Base-by-base conservation (phyloP, 37 sponge, comb jelly and placozoan genomes). In the Halichondria panicea region DNA sequence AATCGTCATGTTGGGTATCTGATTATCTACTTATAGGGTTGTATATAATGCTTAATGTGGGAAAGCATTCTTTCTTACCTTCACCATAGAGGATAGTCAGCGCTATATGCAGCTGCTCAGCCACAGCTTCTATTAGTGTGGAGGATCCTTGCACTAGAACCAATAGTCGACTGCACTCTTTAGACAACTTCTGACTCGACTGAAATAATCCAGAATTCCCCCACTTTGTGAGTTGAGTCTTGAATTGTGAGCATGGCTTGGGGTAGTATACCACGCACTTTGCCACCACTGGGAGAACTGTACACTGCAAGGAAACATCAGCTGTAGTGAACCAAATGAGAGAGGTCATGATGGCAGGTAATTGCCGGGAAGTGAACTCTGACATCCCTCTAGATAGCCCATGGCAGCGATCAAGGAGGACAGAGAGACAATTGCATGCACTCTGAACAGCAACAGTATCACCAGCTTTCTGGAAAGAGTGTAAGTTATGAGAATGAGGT, bases 81-180 rank as follows among this genome's bases (percentile, higher is more conserved):
- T 40, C 37, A 9, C 36, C n/a, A 43, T 40, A 43, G 22, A 15
- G 67, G 2, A 1, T 40, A 27, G 3, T 40, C 2, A n/a, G 43
- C 67, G 7, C 22, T 34, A 40, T 40, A 42, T 43, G 22, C 67
- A 43, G 27, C 43, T 43, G 43, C 2, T 9, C 18, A 22, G 9
- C 43, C 43, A 66, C 24, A 39, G 25, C 11, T 4, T 42, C 19
- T 48, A 18, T 11, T 48, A 58, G 60, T 58, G 60, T 27, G n/a
- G 27, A n/a, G 7, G 27, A 24, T 58, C 15, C n/a, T 8, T n/a
- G 60, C 39, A 71, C 3, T 15, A 70, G 41, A 4, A 71, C 81
- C 63, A 80, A 21, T 7, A 70, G 48, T 32, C 71, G 71, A 4
- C 50, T 37, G 43, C 81, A 30, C 46, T 71, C 81, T 58, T 59